Percentiles rank a stretch among this genome's conserved stretches.
These are phyloP conservation scores for Sterna hirundo DNA, from an alignment of 2,113 vertebrate species.

Conservation along the genomic window DNA sequence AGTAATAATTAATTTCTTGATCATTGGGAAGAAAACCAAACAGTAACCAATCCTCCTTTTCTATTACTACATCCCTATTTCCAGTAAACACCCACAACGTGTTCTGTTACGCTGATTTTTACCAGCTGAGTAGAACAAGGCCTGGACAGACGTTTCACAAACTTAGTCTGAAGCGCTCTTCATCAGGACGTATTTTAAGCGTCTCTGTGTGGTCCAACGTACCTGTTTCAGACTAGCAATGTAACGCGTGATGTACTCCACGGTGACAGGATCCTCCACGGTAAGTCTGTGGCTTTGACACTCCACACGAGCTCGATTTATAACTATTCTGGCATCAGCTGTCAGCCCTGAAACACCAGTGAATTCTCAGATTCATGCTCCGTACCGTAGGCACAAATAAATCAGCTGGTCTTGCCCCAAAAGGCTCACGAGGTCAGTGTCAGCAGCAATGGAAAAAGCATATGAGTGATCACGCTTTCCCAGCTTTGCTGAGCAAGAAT, in stretches of 20 bases:
- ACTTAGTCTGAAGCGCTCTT: fast-evolving
- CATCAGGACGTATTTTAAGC: no score
- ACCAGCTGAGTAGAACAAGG: not conserved
- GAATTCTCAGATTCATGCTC: not conserved
- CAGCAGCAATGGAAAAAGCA: not conserved
- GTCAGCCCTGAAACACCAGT: slow-evolving; percentile 75
- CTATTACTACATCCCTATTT: not conserved
- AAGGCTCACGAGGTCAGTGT: not conserved
- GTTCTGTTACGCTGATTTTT: not conserved
- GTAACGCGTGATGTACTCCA: slow-evolving; percentile 89
- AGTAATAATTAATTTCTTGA: not conserved
- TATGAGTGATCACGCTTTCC: not conserved
- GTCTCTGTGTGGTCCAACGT: not conserved
- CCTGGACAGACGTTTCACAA: not conserved
- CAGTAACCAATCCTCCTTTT: not conserved
- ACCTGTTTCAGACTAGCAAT: slow-evolving; percentile 89
- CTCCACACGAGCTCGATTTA: slow-evolving; percentile 86
- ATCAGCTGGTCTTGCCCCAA: not conserved
- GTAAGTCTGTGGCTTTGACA: slow-evolving; percentile 89
- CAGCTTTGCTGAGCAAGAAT: not conserved
- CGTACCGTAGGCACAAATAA: fast-evolving
- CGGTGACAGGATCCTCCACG: slow-evolving; percentile 86
- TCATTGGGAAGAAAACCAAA: not conserved
- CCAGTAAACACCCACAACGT: not conserved
- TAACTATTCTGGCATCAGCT: slow-evolving; percentile 86